Conservation (phyloP, 2,888 invertebrate genomes). For the Athalia cordata region DNA sequence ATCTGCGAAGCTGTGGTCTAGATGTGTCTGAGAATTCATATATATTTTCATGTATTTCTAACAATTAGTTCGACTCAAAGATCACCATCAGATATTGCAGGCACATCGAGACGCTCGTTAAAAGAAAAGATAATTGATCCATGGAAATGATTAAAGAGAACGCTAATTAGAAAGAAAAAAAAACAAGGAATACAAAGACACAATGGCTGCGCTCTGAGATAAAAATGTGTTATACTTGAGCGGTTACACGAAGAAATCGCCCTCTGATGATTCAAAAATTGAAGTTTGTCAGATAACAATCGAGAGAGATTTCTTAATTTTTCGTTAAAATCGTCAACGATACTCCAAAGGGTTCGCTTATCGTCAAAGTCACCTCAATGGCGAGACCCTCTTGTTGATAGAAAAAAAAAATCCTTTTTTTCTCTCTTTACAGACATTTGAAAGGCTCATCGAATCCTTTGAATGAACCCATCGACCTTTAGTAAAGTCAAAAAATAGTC, state of each 20-base stretch:
- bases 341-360: background rate
- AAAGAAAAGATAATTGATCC: slow-evolving; percentile 28
- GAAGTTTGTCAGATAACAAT: background rate
- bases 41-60: background rate
- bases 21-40: slow-evolving; percentile 18
- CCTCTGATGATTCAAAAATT: background rate
- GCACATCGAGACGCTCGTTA: slow-evolving; percentile 23
- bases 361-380: background rate
- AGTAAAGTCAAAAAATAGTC: slow-evolving; percentile 14
- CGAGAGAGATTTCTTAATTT: background rate
- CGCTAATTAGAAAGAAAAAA: background rate
- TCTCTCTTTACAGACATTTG: background rate
- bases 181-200: background rate
- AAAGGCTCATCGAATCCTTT: slow-evolving; percentile 7
- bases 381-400: slow-evolving; percentile 2
- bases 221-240: background rate
- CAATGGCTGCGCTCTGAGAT: background rate
- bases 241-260: slow-evolving; percentile 1
- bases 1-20: slow-evolving; percentile 36
- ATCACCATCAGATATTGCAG: background rate
- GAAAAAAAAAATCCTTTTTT: background rate
- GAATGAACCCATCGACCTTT: slow-evolving; percentile 8
- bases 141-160: background rate
- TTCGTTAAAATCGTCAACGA: background rate
- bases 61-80: background rate